Percentiles rank a stretch among this genome's conserved stretches.
phyloP scores from a whole-genome alignment of 1,140 invertebrate species.

The Microvelia longipes region DNA sequence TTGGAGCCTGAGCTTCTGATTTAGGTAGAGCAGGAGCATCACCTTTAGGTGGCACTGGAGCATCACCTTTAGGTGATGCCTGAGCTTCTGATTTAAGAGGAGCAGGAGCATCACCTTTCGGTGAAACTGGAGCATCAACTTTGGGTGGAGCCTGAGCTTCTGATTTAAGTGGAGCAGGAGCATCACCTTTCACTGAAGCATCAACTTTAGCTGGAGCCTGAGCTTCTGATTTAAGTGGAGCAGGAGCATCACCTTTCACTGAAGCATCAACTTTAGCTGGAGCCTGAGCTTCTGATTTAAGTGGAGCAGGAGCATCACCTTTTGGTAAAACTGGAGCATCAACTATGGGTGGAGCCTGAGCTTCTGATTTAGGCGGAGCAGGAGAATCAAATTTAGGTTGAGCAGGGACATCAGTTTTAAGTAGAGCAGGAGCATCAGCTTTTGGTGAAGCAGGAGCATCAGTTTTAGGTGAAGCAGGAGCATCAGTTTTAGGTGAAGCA shows the following conservation, averaged over 20 bases:
- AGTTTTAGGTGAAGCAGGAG: not conserved
- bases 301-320: too few species aligned
- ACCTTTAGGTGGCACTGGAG: not conserved
- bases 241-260: not conserved
- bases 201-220: not conserved
- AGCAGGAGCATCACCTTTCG: not conserved
- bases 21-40: not conserved
- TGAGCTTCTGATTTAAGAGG: not conserved
- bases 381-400: too few species aligned
- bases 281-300: too few species aligned
- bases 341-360: too few species aligned
- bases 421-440: not conserved
- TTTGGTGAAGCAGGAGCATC: not conserved
- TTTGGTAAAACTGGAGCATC: too few species aligned
- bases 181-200: not conserved
- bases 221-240: not conserved
- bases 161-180: not conserved
- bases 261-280: too few species aligned
- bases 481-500: not conserved
- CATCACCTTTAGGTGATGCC: not conserved
- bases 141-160: not conserved
- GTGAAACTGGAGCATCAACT: not conserved
- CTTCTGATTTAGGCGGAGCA: too few species aligned
- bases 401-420: not conserved
- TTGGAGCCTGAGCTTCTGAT: not conserved